A percentile compares a stretch with the other conserved stretches of the same genome.
These are phyloP conservation scores for Dryoscopus gambensis DNA, from an alignment of 2,113 vertebrate species.

Conservation along the genomic window DNA sequence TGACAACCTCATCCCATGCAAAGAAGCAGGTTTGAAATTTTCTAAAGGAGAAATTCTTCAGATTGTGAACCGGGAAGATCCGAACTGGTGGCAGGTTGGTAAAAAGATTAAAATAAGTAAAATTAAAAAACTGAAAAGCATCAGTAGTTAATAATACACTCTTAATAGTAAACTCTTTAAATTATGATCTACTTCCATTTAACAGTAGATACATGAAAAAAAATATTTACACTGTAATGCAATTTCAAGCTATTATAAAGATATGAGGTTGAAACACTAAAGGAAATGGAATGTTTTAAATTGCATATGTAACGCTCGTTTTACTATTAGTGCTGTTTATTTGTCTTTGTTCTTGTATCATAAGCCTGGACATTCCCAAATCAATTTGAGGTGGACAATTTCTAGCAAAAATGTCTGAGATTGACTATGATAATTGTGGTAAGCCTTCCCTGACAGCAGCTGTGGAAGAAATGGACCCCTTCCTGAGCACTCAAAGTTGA, in stretches of 20 bases:
- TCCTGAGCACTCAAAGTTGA: neutral
- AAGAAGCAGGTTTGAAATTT: slow-evolving; percentile 95
- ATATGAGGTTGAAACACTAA: neutral
- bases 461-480: neutral
- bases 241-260: neutral
- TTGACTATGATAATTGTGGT: neutral
- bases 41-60: slow-evolving; percentile 95
- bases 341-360: neutral
- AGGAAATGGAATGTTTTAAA: neutral
- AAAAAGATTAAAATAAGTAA: neutral
- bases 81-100: slow-evolving; percentile 98
- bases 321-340: neutral
- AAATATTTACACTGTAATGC: neutral
- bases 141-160: neutral
- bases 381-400: neutral
- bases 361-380: neutral
- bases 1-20: slow-evolving; percentile 96
- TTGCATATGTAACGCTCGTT: neutral
- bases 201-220: neutral
- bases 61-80: slow-evolving; percentile 95
- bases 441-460: neutral
- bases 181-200: neutral
- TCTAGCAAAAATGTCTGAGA: neutral
- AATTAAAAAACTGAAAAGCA: neutral
- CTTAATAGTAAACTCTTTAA: neutral